Evolutionary conservation across 1,140 invertebrate genomes (phyloP), one percentile per base, ranked within the genome.

Genomic region (Globodera ellingtonae): DNA sequence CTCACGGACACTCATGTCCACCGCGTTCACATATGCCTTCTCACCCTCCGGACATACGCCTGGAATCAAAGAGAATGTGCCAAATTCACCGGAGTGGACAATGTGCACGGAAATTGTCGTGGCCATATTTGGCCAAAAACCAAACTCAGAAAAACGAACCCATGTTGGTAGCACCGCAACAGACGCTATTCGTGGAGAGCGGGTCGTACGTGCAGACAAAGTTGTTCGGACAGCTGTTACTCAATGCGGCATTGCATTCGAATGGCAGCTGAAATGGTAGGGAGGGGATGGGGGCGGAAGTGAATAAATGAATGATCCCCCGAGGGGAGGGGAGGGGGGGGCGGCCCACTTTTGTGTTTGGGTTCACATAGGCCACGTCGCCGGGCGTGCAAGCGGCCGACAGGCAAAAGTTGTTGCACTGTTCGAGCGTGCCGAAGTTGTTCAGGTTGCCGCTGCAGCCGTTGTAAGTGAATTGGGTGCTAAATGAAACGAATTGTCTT

Each of bases 391-490:
- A 88, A n/a, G 87, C 88, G 66, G 87, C 86, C 2, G 86, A 88
- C 21, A 88, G 79, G 79, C 86, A 88, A 78, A 89, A 88, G 75
- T 88, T 88, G 81, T 88, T 88, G 67, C 86, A 88, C 75, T 88
- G 83, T 71, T 89, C 87, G 50, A 88, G 35, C 0, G 86, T 89
- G 46, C 82, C 85, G 78, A 88, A 88, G 70, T 88, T 88, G 84
- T 81, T 81, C 46, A 84, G 13, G 52, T 83, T 84, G 46, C 87
- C 87, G 71, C 78, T 84, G 79, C 87, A 88, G 59, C 87, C 87
- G 76, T 89, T 87, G 84, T 89, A 88, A 13, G 87, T 89, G 76
- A 88, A 88, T 79, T 86, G 88, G 7, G 87, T 89, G 81, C 87
- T 35, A 70, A 70, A 47, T 0, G 1, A 35, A 70, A n/a, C n/a